Evolutionary conservation across 2,113 vertebrate species (phyloP), one percentile per base, ranked within the genome.

Genomic region (Sakesphorus luctuosus): DNA sequence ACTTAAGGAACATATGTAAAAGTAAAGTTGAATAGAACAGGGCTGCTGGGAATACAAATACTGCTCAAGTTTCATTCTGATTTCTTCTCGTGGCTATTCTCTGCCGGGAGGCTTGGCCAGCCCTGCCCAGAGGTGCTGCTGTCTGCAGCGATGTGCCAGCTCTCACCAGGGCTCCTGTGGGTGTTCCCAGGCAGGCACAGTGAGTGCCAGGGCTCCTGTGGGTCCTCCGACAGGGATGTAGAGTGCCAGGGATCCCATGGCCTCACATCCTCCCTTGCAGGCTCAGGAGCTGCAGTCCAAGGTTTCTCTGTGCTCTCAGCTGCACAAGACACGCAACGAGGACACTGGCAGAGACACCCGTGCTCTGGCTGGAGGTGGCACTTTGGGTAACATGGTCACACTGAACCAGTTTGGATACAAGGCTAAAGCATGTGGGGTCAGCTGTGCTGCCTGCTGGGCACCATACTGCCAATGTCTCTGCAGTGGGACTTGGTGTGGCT

Each of bases 21-120:
- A 93, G 83, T 36, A 4, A 43, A 80, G 90, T 31, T 95, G 92
- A 81, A 84, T 75, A 78, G 83, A 78, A 63, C 14, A 11, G 63
- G 68, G 58, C 86, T 67, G 72, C 23, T 56, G 73, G 77, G 96
- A 95, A 94, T 90, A 77, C 73, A 93, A 90, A 94, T 61, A 76
- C 68, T 67, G 73, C 80, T 68, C 13, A 31, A 18, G 44, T 59
- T 90, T 73, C 21, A 1, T 53, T 55, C 55, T 19, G 55, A 29
- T 74, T 47, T 74, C 58, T 92, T 58, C 65, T 9, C 9, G 12
- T 25, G 4, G 3, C 76, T 68, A 47, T 63, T 43, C 73, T 17
- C 31, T 3, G 24, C 50, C 3, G 5, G 40, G 36, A 74, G 59
- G 35, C 59, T 84, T 24, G 6, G 65, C 46, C 7, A 13, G 46